Base-by-base conservation (phyloP, 2,113 vertebrate species). In the Grammomys dolichurus region DNA sequence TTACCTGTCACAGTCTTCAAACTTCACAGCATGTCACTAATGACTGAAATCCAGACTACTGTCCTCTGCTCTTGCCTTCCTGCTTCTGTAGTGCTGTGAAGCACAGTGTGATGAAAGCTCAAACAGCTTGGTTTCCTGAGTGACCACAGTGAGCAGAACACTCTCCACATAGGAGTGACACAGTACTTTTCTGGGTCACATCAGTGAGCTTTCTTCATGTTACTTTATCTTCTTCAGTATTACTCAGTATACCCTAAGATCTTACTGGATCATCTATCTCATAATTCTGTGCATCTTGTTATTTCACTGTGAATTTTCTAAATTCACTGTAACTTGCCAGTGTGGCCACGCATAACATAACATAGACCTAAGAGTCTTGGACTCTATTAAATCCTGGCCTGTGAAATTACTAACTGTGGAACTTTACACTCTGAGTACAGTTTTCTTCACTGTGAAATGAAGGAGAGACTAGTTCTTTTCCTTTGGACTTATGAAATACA, bases 151-250 rank as follows among this genome's bases (percentile, higher is more conserved):
- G 65, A 48, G 17, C 24, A 75, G 75, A 95, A 19, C 33, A 80
- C 22, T 54, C 5, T 24, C 26, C 11, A 89, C 60, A 73, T 22
- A 43, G 5, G 91, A 72, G 33, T 76, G 60, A 77, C 73, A 93
- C 43, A 81, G 63, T 16, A 80, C 17, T 73, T 87, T 72, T n/a
- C 24, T 58, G 28, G 46, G 58, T 51, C 81, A 81, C 86, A 58
- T 46, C 80, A 70, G 7, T 76, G 60, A 76, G 17, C 69, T 93
- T 93, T 65, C 70, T n/a, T 88, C 48, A 58, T 60, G 20, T 88
- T 93, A 88, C 78, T 84, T 78, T 96, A n/a, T 75, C 51, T 93
- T 89, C 51, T 48, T 28, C 6, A 96, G 70, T 19, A 89, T 90
- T 63, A 77, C 13, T 26, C 65, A 96, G 54, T 14, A 67, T 54